Evolutionary conservation across 2,113 vertebrate genomes (phyloP), one percentile per base, ranked within the genome.

Genomic region (Phalacrocorax carbo): DNA sequence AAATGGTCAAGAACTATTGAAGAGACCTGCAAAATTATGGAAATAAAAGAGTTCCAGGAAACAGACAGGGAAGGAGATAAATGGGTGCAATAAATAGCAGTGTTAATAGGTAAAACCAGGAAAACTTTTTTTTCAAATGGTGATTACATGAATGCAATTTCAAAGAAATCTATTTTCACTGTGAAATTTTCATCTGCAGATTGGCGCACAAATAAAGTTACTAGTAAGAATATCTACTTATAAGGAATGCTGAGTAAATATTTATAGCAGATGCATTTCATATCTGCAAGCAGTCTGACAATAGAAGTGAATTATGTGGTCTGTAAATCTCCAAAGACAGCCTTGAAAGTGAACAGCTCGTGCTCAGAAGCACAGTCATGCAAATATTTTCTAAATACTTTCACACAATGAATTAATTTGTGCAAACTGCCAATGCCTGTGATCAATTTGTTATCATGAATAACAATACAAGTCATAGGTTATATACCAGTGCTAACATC

Each of bases 391-490:
- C 44, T 76, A 57, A 85, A 52, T 85, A 75, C 68, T 90, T 80
- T 94, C 62, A 88, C 17, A 51, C 66, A 79, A 42, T 79, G 7
- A 82, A 89, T 80, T 92, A 57, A 79, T 87, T 76, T 91, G 48
- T 85, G 70, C 73, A 65, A 87, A 72, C 40, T 82, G 15, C 61
- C 15, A 8, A 72, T 93, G 85, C 42, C 73, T 82, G 36, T 82
- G 38, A 79, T 85, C 82, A 79, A 34, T 89, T 91, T 93, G 22
- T 88, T 93, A 52, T 92, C 61, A 57, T 30, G 91, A 96, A 71
- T 78, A 91, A 79, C 42, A 76, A 78, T 42, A 17, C 36, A 66
- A 68, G 14, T n/a, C 80, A 40, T 60, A n/a, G 44, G 30, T 87
- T 46, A 79, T 68, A 48, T 8, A 58, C 42, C 25, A 87, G 19